Evolutionary conservation across 2,113 vertebrate species (phyloP).

Genomic region (Scolopax mira): DNA sequence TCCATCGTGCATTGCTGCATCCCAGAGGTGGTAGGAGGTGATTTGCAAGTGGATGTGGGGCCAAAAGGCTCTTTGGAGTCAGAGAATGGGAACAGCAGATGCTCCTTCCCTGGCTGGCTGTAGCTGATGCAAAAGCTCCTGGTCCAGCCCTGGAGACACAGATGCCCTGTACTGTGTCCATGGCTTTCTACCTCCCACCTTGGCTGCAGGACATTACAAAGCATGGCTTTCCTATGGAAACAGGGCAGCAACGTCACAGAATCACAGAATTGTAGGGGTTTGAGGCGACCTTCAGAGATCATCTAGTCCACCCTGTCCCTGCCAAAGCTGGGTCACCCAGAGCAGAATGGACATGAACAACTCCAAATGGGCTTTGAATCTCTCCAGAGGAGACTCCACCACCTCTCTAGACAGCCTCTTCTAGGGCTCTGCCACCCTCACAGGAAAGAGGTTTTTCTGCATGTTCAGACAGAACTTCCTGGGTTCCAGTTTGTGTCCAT

Average conservation of each 20-base stretch:
- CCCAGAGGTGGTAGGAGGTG: neutral
- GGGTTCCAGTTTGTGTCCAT: too few species aligned
- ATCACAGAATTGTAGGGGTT: too few species aligned
- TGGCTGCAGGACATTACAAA: neutral
- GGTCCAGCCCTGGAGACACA: neutral
- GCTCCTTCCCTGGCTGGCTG: neutral
- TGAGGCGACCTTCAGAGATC: too few species aligned
- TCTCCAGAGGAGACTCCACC: too few species aligned
- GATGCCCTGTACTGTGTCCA: rapidly evolving
- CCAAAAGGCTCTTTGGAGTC: neutral
- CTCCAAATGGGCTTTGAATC: too few species aligned
- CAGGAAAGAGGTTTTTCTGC: too few species aligned
- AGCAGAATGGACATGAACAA: too few species aligned
- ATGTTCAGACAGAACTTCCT: too few species aligned
- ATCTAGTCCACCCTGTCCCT: too few species aligned
- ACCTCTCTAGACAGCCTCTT: too few species aligned
- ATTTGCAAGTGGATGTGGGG: neutral
- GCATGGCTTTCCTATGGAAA: neutral
- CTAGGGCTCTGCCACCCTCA: too few species aligned
- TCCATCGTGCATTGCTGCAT: neutral
- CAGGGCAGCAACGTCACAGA: neutral
- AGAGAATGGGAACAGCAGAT: neutral
- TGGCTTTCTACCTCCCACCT: neutral
- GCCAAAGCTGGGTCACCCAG: too few species aligned
- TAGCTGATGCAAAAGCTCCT: neutral